Evolutionary conservation across 2,113 vertebrate genomes (phyloP).

Genomic region (Astur gentilis): DNA sequence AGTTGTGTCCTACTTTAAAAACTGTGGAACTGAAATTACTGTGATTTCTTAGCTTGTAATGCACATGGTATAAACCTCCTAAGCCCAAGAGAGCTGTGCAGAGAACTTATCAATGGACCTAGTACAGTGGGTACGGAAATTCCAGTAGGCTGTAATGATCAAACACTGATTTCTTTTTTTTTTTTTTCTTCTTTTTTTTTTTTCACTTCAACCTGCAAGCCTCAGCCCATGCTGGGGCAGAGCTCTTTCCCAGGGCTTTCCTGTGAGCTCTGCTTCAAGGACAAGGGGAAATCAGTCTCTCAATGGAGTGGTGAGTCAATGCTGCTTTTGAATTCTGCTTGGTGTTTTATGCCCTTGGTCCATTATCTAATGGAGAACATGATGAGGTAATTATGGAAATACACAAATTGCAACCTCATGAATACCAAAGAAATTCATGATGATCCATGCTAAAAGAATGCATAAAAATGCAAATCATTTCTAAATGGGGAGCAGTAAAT

Average conservation of each 20-base stretch:
- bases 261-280: conserved; percentile 12
- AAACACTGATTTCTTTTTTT: neutral
- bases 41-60: neutral
- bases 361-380: conserved; percentile 34
- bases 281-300: neutral
- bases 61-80: neutral
- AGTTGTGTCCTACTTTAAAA: neutral
- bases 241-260: neutral
- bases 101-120: neutral
- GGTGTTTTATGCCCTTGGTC: conserved; percentile 11
- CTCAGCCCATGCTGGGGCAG: neutral
- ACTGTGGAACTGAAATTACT: neutral
- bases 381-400: conserved; percentile 56
- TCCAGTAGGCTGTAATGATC: neutral
- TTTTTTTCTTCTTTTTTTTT: neutral
- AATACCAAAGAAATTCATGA: conserved; percentile 45
- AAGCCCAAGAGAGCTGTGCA: neutral
- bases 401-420: conserved; percentile 46
- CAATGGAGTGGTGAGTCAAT: neutral
- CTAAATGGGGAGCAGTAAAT: conserved; percentile 47
- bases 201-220: neutral
- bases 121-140: neutral
- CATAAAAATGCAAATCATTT: conserved; percentile 53
- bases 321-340: conserved; percentile 28
- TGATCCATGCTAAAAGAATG: conserved; percentile 28